Conservation (phyloP, 2,797 vertebrate genomes). For the Peromyscus aztecus region DNA sequence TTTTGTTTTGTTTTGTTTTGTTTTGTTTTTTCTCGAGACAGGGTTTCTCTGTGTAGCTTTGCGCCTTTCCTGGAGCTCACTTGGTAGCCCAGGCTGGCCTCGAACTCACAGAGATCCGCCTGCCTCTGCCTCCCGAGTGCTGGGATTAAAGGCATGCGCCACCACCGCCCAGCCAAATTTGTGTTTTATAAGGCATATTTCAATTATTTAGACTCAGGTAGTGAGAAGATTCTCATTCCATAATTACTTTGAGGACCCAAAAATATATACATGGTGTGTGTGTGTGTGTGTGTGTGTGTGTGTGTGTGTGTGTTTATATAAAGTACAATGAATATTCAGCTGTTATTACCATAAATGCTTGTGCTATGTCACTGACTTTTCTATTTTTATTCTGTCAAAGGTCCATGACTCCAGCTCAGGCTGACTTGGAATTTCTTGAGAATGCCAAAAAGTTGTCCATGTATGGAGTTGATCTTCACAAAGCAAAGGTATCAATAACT, state of each 20-base stretch:
- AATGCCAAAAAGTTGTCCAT: constrained; percentile 99
- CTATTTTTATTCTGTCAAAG: constrained; percentile 86
- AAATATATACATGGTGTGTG: neutral
- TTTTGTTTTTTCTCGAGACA: no score
- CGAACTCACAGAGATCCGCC: no score
- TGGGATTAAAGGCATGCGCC: no score
- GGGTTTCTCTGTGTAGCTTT: no score
- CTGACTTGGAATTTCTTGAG: constrained; percentile 98
- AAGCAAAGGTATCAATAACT: constrained; percentile 93
- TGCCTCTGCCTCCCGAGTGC: no score
- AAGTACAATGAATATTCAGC: constrained; percentile 10
- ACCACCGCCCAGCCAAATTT: no score
- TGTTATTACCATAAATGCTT: constrained; percentile 35
- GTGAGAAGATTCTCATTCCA: constrained; percentile 31
- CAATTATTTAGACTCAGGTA: constrained; percentile 46
- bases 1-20: no score
- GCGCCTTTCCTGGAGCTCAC: no score
- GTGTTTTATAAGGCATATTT: constrained; percentile 55
- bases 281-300: neutral
- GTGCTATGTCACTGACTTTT: constrained; percentile 52
- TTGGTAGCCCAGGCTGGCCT: no score
- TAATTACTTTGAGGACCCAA: constrained; percentile 58
- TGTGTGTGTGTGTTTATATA: neutral
- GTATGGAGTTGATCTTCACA: constrained; percentile 98
- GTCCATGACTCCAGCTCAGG: constrained; percentile 97